These are phyloP conservation scores for Prunella strophiata DNA, from an alignment of 2,797 vertebrate genomes.

Conservation along the genomic window DNA sequence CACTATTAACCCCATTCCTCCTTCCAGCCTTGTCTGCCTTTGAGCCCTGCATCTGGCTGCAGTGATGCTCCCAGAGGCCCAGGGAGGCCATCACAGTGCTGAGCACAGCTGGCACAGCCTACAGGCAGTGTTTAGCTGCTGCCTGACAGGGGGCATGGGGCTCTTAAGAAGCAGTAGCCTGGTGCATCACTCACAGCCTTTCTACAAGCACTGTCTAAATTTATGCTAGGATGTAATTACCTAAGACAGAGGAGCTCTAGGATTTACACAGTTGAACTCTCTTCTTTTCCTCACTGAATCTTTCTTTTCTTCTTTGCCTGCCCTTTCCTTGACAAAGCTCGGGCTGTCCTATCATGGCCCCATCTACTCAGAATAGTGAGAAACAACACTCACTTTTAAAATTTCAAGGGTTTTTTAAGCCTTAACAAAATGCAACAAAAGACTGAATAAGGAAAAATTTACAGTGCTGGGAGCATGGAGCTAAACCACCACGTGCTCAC, in stretches of 20 bases:
- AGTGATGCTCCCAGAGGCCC: not conserved
- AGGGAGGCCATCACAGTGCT: not conserved
- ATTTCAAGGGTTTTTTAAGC: not conserved
- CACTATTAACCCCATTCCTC: not conserved
- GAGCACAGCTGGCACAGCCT: not conserved
- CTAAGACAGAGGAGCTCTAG: not conserved
- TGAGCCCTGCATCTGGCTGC: accelerated
- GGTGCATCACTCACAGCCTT: not conserved
- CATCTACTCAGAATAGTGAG: not conserved
- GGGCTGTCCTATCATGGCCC: not conserved
- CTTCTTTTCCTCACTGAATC: not conserved
- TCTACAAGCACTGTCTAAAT: not conserved
- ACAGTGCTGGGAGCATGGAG: not conserved
- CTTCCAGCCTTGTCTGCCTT: not conserved
- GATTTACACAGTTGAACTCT: not conserved
- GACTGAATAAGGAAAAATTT: not conserved
- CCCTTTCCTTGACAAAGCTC: not conserved
- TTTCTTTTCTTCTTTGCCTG: not conserved
- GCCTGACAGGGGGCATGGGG: not conserved
- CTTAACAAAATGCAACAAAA: not conserved
- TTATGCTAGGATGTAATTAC: not conserved
- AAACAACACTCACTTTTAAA: not conserved
- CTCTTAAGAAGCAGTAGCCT: not conserved
- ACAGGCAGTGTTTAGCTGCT: not conserved
- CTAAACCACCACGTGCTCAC: not conserved